phyloP scores from a whole-genome alignment of 2,888 invertebrate genomes.

The Lacanobia oleracea region DNA sequence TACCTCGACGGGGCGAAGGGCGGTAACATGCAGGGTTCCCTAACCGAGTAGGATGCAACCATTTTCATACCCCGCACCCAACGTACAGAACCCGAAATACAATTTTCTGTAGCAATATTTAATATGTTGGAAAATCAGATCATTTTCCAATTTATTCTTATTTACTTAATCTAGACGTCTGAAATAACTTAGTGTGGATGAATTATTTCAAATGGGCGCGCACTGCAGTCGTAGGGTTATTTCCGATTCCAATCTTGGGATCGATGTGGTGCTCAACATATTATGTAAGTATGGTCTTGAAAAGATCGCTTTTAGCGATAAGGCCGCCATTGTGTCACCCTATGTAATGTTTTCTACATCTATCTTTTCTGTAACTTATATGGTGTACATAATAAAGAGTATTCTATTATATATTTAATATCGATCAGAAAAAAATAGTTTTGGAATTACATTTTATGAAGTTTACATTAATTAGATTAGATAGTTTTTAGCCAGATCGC shows the following conservation, averaged over 20 bases:
- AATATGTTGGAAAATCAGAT: not conserved
- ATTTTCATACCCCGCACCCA: not conserved
- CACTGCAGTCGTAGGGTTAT: not conserved
- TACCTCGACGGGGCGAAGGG: slow-evolving; percentile 21
- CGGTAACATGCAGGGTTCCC: slow-evolving; percentile 31
- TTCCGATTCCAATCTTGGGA: not conserved
- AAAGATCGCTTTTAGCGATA: no score
- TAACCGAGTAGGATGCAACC: not conserved
- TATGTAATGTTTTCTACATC: no score
- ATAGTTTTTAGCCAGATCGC: no score
- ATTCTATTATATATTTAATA: not conserved
- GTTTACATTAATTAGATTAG: not conserved
- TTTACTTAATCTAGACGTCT: slow-evolving; percentile 3
- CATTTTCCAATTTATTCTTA: not conserved
- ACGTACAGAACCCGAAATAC: not conserved
- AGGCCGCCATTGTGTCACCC: no score
- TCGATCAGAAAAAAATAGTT: no score
- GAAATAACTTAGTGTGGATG: not conserved
- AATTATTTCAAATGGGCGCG: not conserved
- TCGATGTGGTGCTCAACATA: not conserved
- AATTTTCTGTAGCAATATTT: not conserved
- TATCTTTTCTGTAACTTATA: no score
- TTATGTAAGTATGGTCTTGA: not conserved
- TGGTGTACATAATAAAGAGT: no score
- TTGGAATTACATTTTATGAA: not conserved